These are phyloP conservation scores for Siphamia tubifer DNA, from an alignment of 2,113 vertebrate genomes.

Conservation along the genomic window DNA sequence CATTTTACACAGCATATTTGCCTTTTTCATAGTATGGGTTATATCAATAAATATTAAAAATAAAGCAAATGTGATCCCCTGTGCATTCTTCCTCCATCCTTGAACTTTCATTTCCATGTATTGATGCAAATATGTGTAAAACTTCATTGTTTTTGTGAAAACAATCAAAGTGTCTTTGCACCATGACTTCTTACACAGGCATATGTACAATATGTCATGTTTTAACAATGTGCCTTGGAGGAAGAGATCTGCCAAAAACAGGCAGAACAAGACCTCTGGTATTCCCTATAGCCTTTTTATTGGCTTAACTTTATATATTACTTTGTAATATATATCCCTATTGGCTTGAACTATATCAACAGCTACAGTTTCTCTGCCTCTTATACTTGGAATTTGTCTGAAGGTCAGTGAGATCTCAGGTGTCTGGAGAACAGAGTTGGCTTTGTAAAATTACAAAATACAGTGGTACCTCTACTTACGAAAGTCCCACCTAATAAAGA, in stretches of 20 bases:
- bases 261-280: not conserved
- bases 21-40: too few species aligned
- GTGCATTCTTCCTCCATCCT: too few species aligned
- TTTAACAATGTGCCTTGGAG: not conserved
- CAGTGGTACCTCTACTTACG: too few species aligned
- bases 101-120: too few species aligned
- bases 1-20: too few species aligned
- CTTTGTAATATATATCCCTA: not conserved
- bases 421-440: not conserved
- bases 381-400: not conserved
- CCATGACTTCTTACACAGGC: not conserved
- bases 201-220: not conserved
- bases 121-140: too few species aligned
- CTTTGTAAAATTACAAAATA: not conserved
- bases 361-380: not conserved
- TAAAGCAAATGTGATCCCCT: too few species aligned
- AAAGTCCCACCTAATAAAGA: too few species aligned
- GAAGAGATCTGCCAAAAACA: not conserved
- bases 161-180: slow-evolving; percentile 2
- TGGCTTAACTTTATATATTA: too few species aligned
- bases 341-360: not conserved
- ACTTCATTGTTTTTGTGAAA: not conserved
- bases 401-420: not conserved
- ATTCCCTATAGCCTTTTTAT: not conserved
- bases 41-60: too few species aligned